These are phyloP conservation scores for Cygnus atratus DNA, from an alignment of 2,113 vertebrate species.

Conservation along the genomic window DNA sequence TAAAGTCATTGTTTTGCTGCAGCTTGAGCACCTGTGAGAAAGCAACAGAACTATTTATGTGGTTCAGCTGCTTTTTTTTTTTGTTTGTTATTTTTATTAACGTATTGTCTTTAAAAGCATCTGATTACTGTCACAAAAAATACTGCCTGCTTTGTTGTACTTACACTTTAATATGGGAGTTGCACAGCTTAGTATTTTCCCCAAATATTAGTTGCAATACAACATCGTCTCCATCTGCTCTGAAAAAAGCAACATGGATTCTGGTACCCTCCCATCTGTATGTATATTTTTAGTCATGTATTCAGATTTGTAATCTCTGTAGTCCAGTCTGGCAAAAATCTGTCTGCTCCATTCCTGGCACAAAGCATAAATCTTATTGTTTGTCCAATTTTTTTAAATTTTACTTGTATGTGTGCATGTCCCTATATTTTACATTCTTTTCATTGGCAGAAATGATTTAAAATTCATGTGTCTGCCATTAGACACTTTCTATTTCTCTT, in stretches of 20 bases:
- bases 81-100: background rate
- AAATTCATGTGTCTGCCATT: background rate
- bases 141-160: background rate
- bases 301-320: conserved; percentile 12
- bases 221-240: conserved; percentile 42
- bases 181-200: background rate
- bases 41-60: background rate
- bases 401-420: background rate
- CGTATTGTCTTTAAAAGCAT: background rate
- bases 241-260: conserved; percentile 7
- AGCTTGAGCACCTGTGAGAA: background rate
- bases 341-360: background rate
- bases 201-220: conserved; percentile 15
- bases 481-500: background rate
- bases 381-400: background rate
- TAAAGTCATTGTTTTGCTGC: background rate
- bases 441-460: background rate
- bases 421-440: background rate
- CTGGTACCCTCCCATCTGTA: conserved; percentile 18
- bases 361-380: background rate
- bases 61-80: background rate
- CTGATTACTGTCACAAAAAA: background rate
- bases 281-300: background rate
- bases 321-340: background rate
- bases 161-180: background rate